These are phyloP conservation scores for Catharus minimus DNA, from an alignment of 2,113 vertebrate genomes.

Conservation along the genomic window DNA sequence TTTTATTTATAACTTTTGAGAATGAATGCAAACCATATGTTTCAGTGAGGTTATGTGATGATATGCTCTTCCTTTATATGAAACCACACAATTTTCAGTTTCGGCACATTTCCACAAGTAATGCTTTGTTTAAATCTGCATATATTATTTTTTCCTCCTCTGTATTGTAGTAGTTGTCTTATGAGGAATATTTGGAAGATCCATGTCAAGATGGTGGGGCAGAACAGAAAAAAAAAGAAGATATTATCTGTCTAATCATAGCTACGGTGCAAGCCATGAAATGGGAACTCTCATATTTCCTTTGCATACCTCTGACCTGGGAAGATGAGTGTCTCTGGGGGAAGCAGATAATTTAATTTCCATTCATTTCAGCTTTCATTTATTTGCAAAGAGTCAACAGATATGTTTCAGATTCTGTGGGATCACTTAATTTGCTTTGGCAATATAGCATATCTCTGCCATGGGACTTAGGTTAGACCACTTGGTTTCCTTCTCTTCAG, in stretches of 20 bases:
- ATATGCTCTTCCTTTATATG: not conserved
- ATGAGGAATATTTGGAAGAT: conserved; percentile 11
- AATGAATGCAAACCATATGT: conserved; percentile 2
- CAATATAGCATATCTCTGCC: conserved; percentile 13
- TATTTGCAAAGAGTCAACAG: conserved; percentile 55
- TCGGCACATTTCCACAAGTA: not conserved
- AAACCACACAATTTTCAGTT: conserved; percentile 17
- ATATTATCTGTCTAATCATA: conserved; percentile 33
- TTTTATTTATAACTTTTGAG: conserved; percentile 15
- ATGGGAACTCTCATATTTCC: conserved; percentile 52
- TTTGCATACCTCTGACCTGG: conserved; percentile 54
- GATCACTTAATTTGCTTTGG: conserved; percentile 65
- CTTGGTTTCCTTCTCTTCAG: conserved; percentile 63
- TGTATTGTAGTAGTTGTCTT: not conserved
- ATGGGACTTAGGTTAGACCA: conserved; percentile 58
- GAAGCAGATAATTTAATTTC: conserved; percentile 74
- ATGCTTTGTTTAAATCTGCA: not conserved
- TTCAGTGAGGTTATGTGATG: not conserved
- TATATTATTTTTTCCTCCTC: not conserved
- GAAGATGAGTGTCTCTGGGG: conserved; percentile 55
- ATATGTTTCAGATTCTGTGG: conserved; percentile 71
- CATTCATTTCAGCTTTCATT: conserved; percentile 62
- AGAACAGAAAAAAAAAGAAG: not conserved
- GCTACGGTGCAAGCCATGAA: conserved; percentile 37
- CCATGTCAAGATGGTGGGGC: not conserved